Evolutionary conservation across 2,797 vertebrate species (phyloP), one percentile per base, ranked within the genome.

Genomic region (Macrochelys suwanniensis): DNA sequence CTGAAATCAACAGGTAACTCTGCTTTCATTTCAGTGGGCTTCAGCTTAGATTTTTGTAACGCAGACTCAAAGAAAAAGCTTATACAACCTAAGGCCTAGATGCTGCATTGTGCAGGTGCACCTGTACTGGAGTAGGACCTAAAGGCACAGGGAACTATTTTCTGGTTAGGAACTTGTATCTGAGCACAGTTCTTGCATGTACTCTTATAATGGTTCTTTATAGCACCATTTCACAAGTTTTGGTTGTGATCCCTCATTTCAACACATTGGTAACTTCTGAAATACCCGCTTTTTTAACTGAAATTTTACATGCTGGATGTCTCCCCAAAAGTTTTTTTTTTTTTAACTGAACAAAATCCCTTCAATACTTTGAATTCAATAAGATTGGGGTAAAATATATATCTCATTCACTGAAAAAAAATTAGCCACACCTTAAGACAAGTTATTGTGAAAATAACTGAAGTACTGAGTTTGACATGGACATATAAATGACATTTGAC

Each of bases 11-110:
- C 78, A 71, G 57, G 89, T 59, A 92, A 90, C 84, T 95, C 92
- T 96, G 65, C 31, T 96, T 95, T 96, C 84, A 93, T 94, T 96
- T 96, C 56, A 77, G 1, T 47, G 49, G 81, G 87, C 65, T 84
- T 89, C 5, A 11, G 84, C 56, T 71, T 91, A 90, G 56, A 53
- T 95, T 86, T 23, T 82, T 42, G 31, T 90, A 77, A 26, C 5
- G 4, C 42, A 77, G 13, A 49, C 13, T 77, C 26, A 49, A 49
- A 77, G 42, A 80, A 90, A 88, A 93, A 90, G n/a, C 15, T 16
- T 49, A 77, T 57, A 85, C 51, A 92, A 85, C 80, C 77, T 26
- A 16, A 79, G 56, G 61, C 74, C 42, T 53, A 68, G 83, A 28
- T 90, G 87, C 56, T 95, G 81, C 91, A 56, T 1, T 61, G 33